Conservation (phyloP, 2,797 vertebrate species). For the Mallotus villosus region DNA sequence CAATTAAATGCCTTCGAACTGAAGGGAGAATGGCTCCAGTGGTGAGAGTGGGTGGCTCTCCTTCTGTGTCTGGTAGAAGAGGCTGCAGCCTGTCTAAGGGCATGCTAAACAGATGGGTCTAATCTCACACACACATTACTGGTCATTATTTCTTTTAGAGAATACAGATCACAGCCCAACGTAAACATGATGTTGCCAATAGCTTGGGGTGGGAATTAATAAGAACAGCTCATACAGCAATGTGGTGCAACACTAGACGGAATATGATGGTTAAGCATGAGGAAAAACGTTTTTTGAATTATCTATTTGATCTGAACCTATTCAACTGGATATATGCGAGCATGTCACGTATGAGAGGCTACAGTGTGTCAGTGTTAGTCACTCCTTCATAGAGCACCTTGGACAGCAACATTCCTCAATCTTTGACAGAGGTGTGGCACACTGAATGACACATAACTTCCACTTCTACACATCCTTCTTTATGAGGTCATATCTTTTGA, state of each 20-base stretch:
- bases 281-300: slow-evolving; percentile 3
- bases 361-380: background rate
- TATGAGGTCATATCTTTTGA: background rate
- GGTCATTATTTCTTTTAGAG: slow-evolving; percentile 27
- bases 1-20: slow-evolving; percentile 41
- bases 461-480: background rate
- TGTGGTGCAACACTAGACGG: background rate
- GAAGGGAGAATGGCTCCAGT: slow-evolving; percentile 25
- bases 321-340: background rate
- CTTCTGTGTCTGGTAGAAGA: slow-evolving; percentile 31
- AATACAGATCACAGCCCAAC: slow-evolving; percentile 21
- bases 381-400: background rate
- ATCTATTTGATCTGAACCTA: background rate
- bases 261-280: background rate
- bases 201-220: slow-evolving; percentile 14
- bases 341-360: background rate
- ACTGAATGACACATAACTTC: slow-evolving; percentile 4
- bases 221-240: slow-evolving; percentile 19
- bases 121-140: slow-evolving; percentile 28
- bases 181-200: too few relatives aligned
- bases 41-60: slow-evolving; percentile 33
- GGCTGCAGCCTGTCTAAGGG: slow-evolving; percentile 37
- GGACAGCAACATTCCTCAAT: background rate
- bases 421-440: background rate
- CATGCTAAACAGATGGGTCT: slow-evolving; percentile 27